Evolutionary conservation across 1,140 invertebrate species (phyloP), one percentile per base, ranked within the genome.

Genomic region (Pogonomyrmex californicus): DNA sequence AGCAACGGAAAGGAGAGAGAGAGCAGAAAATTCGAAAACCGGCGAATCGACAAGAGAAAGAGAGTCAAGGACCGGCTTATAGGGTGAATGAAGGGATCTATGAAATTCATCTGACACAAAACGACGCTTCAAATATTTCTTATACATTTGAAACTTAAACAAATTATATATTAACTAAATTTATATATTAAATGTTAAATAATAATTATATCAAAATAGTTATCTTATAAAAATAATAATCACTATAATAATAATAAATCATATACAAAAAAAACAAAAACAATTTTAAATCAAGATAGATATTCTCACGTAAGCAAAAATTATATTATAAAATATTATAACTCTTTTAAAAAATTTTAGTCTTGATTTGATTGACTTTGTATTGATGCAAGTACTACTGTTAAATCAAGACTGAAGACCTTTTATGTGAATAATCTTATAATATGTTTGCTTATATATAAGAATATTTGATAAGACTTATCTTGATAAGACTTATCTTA

Each of bases 21-120:
- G 9, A 81, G 47, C 36, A 56, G 78, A 81, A 81, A 81, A 81
- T 68, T 12, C 33, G 47, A 56, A 81, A 87, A 77, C 75, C 60
- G 23, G 38, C 58, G 68, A 87, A 85, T 87, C 54, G 65, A 56
- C 36, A 10, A 70, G 87, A 76, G 63, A 85, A 88, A 85, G 63
- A 86, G 62, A 71, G 62, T 38, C 71, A 62, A 56, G 44, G 9
- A 54, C 33, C n/a, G 12, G 49, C 63, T 56, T 86, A 70, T 36
- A 49, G 54, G 17, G 54, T 33, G 10, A 30, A 33, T 49, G 36
- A 5, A 10, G 33, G 12, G 2, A 10, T 30, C 51, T 75, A 41
- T 56, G 5, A 7, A 38, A 36, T n/a, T 56, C 17, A 41, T 1
- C 36, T 36, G 14, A 4, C 49, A 38, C n/a, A 56, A 51, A 56